Percentiles rank a stretch among this genome's conserved stretches.
These are phyloP conservation scores for Tetraodon nigroviridis DNA, from an alignment of 2,113 vertebrate species.

Conservation along the genomic window DNA sequence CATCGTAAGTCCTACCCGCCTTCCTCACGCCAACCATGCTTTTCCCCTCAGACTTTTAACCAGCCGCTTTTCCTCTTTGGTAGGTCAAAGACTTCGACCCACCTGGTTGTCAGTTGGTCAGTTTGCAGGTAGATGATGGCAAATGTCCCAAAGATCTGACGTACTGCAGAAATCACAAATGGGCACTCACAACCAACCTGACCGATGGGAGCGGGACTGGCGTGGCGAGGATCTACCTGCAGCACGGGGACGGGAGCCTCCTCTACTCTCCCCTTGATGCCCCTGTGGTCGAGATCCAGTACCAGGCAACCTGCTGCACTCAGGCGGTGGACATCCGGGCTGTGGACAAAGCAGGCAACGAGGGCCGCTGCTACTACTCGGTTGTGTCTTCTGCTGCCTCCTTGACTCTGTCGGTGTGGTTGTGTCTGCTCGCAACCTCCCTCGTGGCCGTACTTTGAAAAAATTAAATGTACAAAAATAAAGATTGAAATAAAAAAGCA, in stretches of 20 bases:
- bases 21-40: too few relatives aligned
- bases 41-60: not conserved
- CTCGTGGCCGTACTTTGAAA: not conserved
- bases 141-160: slow-evolving; percentile 46
- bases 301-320: slow-evolving; percentile 68
- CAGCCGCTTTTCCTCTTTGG: not conserved
- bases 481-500: too few relatives aligned
- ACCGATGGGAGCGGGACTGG: slow-evolving; percentile 65
- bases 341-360: slow-evolving; percentile 67
- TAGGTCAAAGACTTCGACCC: slow-evolving; percentile 69
- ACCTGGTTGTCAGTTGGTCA: slow-evolving; percentile 54
- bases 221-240: slow-evolving; percentile 38
- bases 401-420: slow-evolving; percentile 28
- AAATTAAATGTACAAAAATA: not conserved
- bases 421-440: slow-evolving; percentile 53
- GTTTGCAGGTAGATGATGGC: not conserved
- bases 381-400: slow-evolving; percentile 36
- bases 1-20: slow-evolving; percentile 24
- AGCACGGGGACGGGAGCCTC: slow-evolving; percentile 52
- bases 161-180: slow-evolving; percentile 43
- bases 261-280: not conserved
- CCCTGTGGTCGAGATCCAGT: slow-evolving; percentile 26
- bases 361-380: slow-evolving; percentile 63
- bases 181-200: slow-evolving; percentile 62
- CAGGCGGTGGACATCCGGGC: slow-evolving; percentile 56